Evolutionary conservation across 2,113 vertebrate species (phyloP), one percentile per base, ranked within the genome.

Genomic region (Melanocharis versteri): DNA sequence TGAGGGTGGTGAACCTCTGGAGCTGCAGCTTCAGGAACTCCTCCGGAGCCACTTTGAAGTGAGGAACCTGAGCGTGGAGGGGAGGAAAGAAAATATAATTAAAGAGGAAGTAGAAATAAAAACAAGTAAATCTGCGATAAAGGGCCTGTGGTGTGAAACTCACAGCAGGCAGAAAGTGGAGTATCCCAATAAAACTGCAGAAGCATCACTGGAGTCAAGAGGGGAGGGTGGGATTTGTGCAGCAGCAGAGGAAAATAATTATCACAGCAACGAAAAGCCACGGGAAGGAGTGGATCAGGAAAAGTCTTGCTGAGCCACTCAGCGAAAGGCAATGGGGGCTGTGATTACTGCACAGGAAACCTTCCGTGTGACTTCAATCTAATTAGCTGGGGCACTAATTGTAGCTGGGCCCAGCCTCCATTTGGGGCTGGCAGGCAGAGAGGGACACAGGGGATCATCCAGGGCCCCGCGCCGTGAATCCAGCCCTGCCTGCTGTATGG

Each of bases 31-130:
- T 99, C 94, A 99, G 97, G 85, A 99, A 99, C 94, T 99, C 99
- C 94, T 99, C 99, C 1, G 99, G 99, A 58, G 99, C 99, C 93
- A 99, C 99, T 97, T 99, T 99, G 97, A 99, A 99, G 89, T 99
- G 99, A 65, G 99, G 99, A 28, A 99, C 99, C 99, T 99, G 96
- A 92, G 40, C 17, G 22, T 73, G 71, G 94, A 45, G 78, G 48
- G 93, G 53, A 54, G 81, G 50, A 17, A 48, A 87, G 70, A 87
- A 82, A 92, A 82, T 21, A 57, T 31, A 44, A 94, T 92, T 79
- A 54, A 7, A 28, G 58, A 33, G 71, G 65, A 40, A 58, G 10
- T 24, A 68, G 65, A 50, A 71, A 47, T 61, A 5, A 80, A 81
- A 77, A n/a, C 83, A 88, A 90, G 77, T 89, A 89, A 84, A 94